Base-by-base conservation (phyloP, 53 echinoderm and acorn worm species). In the Stichopus horrens region DNA sequence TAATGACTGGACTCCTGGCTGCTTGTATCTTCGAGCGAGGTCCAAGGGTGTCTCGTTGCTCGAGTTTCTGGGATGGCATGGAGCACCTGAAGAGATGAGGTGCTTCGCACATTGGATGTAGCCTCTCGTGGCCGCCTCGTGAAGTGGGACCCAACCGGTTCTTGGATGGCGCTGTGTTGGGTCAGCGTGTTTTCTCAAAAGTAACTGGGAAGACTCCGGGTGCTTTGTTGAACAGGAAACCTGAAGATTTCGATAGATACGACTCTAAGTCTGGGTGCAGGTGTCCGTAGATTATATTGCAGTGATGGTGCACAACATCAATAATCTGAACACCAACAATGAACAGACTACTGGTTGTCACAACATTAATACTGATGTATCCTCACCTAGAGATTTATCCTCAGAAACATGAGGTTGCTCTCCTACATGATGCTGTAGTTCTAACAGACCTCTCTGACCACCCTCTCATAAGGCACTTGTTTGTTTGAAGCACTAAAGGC, bases 101-200 rank as follows among this genome's bases (percentile, higher is more conserved):
- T 94, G 86, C n/a, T 91, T 90, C 21, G 96, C 96, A 58, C 98
- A 98, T 37, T 90, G 90, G 55, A 88, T 86, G 63, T 95, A 93
- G 8, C 95, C 98, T 58, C 92, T 91, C 59, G 91, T 96, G 77
- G 95, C 95, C 4, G 95, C 98, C 73, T 95, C 95, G 37, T 98
- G 98, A 0, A 98, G 94, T 52, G 98, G 98, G 5, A 98, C 98
- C 98, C 98, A 98, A 7, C 98, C 98, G 1, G 98, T 98, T 84
- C 93, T 90, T 10, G 95, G 98, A 87, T 98, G 98, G 8, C 98
- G 88, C 4, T 92, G 94, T 58, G 98, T 98, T n/a, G 98, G 98
- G 75, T 98, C 98, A 23, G 93, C 85, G 7, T 65, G 91, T 5
- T 90, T 83, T 58, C 84, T 79, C 54, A 98, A 88, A 7, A 98